Evolutionary conservation across 23 tunicate species (phyloP).

Genomic region (Ciona savignyi): DNA sequence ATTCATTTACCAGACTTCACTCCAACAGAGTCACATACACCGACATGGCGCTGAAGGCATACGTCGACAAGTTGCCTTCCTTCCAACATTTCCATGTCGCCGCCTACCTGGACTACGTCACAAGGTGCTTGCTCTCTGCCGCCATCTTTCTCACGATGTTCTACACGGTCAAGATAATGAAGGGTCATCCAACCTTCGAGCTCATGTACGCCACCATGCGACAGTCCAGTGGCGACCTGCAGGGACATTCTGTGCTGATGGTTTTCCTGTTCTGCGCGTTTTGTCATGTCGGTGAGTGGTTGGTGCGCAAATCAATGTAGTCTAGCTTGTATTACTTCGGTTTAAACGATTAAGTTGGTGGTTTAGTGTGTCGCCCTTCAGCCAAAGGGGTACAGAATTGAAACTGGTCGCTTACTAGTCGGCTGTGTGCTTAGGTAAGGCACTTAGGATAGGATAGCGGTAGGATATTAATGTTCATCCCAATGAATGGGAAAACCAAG

Average conservation of each 20-base stretch:
- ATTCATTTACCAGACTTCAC: not conserved
- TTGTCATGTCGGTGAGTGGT: constrained; percentile 55
- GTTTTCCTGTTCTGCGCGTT: constrained; percentile 33
- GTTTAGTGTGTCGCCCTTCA: no score
- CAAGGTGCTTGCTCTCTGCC: constrained; percentile 15
- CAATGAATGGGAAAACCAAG: no score
- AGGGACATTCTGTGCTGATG: constrained; percentile 35
- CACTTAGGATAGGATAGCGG: no score
- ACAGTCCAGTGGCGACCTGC: constrained; percentile 8
- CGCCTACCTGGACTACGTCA: constrained; percentile 24
- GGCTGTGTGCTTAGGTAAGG: no score
- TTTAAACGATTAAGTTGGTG: not conserved
- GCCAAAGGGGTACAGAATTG: no score
- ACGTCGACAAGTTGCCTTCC: not conserved
- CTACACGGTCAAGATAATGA: constrained; percentile 54
- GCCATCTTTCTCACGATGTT: constrained; percentile 46
- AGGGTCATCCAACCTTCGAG: constrained; percentile 51
- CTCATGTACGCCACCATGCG: constrained; percentile 37
- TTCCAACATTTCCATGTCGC: constrained; percentile 34
- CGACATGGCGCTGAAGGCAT: constrained; percentile 34
- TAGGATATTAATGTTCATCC: no score
- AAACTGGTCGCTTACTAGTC: no score
- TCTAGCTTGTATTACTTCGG: not conserved
- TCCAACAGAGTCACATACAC: constrained; percentile 36
- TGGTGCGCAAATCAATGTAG: not conserved